A percentile compares a stretch with the other conserved stretches of the same genome.
These are phyloP conservation scores for Scotopteryx bipunctaria DNA, from an alignment of 2,888 invertebrate genomes.

Conservation along the genomic window DNA sequence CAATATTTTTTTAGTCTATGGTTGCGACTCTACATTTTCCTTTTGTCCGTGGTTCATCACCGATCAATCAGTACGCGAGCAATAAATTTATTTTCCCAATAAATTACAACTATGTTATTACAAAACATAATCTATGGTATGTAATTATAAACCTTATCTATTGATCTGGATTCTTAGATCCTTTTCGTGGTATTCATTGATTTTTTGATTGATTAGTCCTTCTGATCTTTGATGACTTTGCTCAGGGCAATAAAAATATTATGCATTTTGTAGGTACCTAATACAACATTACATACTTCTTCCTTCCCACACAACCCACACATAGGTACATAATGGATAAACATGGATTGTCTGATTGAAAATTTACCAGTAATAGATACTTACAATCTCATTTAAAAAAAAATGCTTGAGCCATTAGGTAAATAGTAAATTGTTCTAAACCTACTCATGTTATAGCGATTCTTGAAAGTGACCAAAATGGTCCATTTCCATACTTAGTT, in stretches of 20 bases:
- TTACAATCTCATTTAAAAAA: no score
- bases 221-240: slow-evolving; percentile 20
- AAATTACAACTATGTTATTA: slow-evolving; percentile 59
- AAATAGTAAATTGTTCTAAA: no score
- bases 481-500: no score
- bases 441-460: no score
- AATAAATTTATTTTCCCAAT: slow-evolving; percentile 68
- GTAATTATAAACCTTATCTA: slow-evolving; percentile 55
- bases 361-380: no score
- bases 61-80: slow-evolving; percentile 71
- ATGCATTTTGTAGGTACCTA: neutral
- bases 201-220: slow-evolving; percentile 25
- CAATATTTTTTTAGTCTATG: neutral
- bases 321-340: no score
- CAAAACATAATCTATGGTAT: slow-evolving; percentile 53
- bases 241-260: slow-evolving; percentile 4
- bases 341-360: no score
- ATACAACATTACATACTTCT: neutral
- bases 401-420: no score
- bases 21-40: slow-evolving; percentile 46
- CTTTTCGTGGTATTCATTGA: slow-evolving; percentile 27
- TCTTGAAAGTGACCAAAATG: no score
- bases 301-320: no score
- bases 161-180: slow-evolving; percentile 33
- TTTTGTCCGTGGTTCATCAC: slow-evolving; percentile 63